phyloP scores from a whole-genome alignment of 2,888 invertebrate genomes.

The Ditula angustiorana region DNA sequence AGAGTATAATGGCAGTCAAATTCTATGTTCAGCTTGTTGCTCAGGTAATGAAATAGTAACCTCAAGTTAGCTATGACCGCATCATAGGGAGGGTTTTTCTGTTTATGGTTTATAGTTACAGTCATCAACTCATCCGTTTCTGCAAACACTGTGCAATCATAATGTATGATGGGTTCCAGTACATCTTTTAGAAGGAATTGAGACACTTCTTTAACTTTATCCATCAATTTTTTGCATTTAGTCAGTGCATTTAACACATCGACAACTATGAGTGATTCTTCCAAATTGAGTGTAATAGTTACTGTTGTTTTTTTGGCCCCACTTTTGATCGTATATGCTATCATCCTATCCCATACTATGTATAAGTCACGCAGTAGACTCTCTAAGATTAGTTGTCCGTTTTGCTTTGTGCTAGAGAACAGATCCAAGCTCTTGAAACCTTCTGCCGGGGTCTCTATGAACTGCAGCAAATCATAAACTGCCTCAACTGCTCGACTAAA shows the following conservation, averaged over 20 bases:
- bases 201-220: conserved; percentile 84
- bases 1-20: conserved; percentile 62
- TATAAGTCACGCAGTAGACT: conserved; percentile 76
- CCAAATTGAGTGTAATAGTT: conserved; percentile 67
- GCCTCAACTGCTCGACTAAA: conserved; percentile 78
- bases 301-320: conserved; percentile 60
- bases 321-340: conserved; percentile 68
- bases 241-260: conserved; percentile 74
- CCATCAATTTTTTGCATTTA: conserved; percentile 68
- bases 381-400: conserved; percentile 74
- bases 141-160: conserved; percentile 71
- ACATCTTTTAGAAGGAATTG: conserved; percentile 85
- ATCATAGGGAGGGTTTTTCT: conserved; percentile 76
- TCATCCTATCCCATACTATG: conserved; percentile 78
- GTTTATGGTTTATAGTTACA: conserved; percentile 71
- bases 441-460: conserved; percentile 74
- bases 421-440: conserved; percentile 83
- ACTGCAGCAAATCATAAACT: conserved; percentile 74
- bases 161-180: conserved; percentile 85
- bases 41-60: conserved; percentile 84
- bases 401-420: conserved; percentile 75
- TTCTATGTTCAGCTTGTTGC: conserved; percentile 81
- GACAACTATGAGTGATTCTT: conserved; percentile 54
- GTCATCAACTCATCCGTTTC: conserved; percentile 65
- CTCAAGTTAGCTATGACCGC: conserved; percentile 85